phyloP scores from a whole-genome alignment of 2,888 invertebrate genomes.

The Dilophus febrilis region DNA sequence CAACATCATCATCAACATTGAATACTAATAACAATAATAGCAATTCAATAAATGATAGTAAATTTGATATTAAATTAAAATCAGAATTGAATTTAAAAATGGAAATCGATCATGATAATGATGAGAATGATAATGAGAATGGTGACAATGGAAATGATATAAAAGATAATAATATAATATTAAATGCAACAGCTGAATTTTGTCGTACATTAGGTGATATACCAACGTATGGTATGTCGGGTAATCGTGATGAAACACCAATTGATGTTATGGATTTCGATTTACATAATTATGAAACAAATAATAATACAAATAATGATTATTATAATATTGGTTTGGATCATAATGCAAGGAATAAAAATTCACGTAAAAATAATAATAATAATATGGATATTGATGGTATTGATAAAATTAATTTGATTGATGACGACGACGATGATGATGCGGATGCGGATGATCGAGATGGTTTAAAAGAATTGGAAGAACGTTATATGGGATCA shows the following conservation, averaged over 20 bases:
- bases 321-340: slow-evolving; percentile 24
- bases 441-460: slow-evolving; percentile 26
- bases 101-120: slow-evolving; percentile 37
- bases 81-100: slow-evolving; percentile 38
- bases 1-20: slow-evolving; percentile 21
- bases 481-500: slow-evolving; percentile 45
- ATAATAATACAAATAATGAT: background rate
- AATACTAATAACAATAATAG: too few species aligned
- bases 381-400: background rate
- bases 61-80: too few species aligned
- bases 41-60: too few species aligned
- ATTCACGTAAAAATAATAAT: background rate
- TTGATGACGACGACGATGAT: slow-evolving; percentile 17
- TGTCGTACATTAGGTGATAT: slow-evolving; percentile 91
- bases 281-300: slow-evolving; percentile 1
- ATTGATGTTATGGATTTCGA: slow-evolving; percentile 35
- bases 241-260: slow-evolving; percentile 71
- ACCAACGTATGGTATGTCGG: slow-evolving; percentile 82
- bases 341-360: slow-evolving; percentile 12
- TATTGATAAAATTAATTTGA: slow-evolving; percentile 1
- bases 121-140: slow-evolving; percentile 24
- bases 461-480: slow-evolving; percentile 30
- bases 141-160: slow-evolving; percentile 20
- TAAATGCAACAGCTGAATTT: slow-evolving; percentile 93
- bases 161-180: slow-evolving; percentile 40